Conservation (phyloP, 2,888 invertebrate genomes). For the Halictus ligatus region DNA sequence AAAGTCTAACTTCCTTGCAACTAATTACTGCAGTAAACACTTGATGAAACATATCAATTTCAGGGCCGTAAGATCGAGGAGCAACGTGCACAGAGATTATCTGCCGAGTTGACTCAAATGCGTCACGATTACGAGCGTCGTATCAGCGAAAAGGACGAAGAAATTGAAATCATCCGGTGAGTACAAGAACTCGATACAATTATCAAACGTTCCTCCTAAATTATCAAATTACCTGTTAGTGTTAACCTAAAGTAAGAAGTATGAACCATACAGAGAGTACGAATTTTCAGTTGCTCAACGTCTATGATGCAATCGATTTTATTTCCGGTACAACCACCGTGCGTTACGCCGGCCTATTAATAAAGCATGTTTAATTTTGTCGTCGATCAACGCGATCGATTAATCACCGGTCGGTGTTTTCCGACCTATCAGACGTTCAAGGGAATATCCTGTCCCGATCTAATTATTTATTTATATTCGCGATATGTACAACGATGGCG, state of each 20-base stretch:
- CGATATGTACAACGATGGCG: background rate
- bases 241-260: background rate
- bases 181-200: constrained; percentile 76
- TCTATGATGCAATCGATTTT: constrained; percentile 42
- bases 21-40: background rate
- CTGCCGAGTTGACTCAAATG: constrained; percentile 96
- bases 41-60: constrained; percentile 51
- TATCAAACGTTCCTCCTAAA: background rate
- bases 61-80: constrained; percentile 99
- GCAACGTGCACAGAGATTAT: constrained; percentile 96
- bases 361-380: constrained; percentile 58
- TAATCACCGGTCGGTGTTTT: constrained; percentile 51
- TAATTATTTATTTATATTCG: constrained; percentile 48
- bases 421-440: constrained; percentile 40
- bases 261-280: constrained; percentile 6
- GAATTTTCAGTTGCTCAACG: constrained; percentile 31
- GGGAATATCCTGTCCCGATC: constrained; percentile 39
- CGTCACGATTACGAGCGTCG: constrained; percentile 99
- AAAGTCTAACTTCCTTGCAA: background rate
- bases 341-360: constrained; percentile 55
- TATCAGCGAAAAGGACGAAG: constrained; percentile 99
- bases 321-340: constrained; percentile 47
- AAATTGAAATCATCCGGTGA: constrained; percentile 98
- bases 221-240: background rate
- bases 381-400: constrained; percentile 48